Evolutionary conservation across 2,113 vertebrate species (phyloP), one percentile per base, ranked within the genome.

Genomic region (Podilymbus podiceps): DNA sequence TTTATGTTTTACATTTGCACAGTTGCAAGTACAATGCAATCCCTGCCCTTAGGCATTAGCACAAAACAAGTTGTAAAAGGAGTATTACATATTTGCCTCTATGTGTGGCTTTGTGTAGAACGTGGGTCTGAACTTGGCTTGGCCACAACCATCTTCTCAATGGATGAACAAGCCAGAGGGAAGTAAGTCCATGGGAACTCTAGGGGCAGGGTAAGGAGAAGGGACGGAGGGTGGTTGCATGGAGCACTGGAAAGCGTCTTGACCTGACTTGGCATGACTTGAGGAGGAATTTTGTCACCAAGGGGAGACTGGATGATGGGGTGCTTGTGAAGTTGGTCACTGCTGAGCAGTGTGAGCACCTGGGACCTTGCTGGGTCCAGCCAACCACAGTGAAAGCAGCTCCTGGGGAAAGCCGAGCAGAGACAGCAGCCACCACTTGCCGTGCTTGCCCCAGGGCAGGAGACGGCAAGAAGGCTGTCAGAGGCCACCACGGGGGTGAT

Each of bases 1-100:
- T 72, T 90, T 25, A 53, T 89, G 89, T 88, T 96, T 91, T 94
- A 94, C 92, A 94, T 91, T 85, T 85, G 86, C 84, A 91, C 88
- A 87, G 83, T n/a, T 92, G 56, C 60, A 63, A 92, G 52, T 40
- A 75, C 83, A 84, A 16, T 31, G n/a, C 62, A 58, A 85, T 68
- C 87, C 89, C 89, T 95, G 81, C 84, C 94, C 90, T 78, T 46
- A 86, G 83, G 88, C 89, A 46, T 58, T 84, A 73, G 56, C 53
- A 58, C 44, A 81, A 66, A 92, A 95, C 76, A 91, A 92, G 47
- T 68, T 64, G 80, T 88, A 24, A 82, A 86, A 90, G 38, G 14
- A 75, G 44, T 7, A 24, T 47, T 66, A 74, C 62, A 28, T 40
- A 60, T 80, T 77, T 92, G 55, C 50, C 60, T 59, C 55, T 83